These are phyloP conservation scores for Hephaestus fuliginosus DNA, from an alignment of 2,797 vertebrate genomes.

Conservation along the genomic window DNA sequence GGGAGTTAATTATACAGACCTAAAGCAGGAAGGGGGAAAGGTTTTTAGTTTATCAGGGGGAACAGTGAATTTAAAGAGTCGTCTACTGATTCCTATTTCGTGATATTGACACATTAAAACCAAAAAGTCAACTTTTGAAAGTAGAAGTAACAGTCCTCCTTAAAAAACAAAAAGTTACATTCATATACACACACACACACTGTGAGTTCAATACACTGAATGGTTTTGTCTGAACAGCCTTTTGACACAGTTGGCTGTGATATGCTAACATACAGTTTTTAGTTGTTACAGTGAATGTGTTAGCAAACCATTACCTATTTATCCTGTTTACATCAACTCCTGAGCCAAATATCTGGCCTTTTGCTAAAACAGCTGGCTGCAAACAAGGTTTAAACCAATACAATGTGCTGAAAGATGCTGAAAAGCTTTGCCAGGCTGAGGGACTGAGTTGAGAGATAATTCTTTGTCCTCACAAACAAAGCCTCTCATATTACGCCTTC, in stretches of 20 bases:
- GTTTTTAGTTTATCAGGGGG: neutral
- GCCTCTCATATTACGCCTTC: neutral
- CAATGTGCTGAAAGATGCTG: neutral
- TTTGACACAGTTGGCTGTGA: neutral
- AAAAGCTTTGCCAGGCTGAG: neutral
- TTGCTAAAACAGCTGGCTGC: neutral
- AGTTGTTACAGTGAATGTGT: neutral
- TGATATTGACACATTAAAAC: neutral
- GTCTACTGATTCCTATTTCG: neutral
- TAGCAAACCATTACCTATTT: neutral
- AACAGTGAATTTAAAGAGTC: neutral
- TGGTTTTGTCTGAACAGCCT: neutral
- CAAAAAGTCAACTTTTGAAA: neutral
- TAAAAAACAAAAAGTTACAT: neutral
- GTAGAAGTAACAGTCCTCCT: neutral
- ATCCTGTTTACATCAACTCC: neutral
- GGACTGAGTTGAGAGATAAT: neutral
- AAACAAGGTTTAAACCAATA: neutral
- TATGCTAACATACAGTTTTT: neutral
- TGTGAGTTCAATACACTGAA: neutral
- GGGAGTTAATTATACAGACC: conserved; percentile 13
- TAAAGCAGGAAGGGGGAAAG: conserved; percentile 10
- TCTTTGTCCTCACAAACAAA: too few species aligned
- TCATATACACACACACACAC: rapidly evolving
- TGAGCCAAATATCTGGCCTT: neutral